Evolutionary conservation across 2,888 invertebrate genomes (phyloP).

Genomic region (Temnothorax rugatulus): DNA sequence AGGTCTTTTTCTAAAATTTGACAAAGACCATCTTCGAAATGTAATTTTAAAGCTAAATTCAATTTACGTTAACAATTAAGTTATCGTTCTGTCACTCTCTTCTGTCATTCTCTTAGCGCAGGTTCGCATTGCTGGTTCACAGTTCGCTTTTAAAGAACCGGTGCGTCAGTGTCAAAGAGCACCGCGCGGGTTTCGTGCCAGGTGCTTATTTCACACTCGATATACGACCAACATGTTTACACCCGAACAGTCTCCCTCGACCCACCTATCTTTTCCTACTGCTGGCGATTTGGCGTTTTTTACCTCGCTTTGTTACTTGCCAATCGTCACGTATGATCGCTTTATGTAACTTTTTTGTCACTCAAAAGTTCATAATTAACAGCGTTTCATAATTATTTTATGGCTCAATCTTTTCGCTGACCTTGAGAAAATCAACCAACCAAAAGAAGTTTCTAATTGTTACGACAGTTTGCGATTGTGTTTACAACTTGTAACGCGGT

Average conservation of each 20-base stretch:
- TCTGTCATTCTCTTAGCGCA: neutral
- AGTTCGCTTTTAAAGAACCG: neutral
- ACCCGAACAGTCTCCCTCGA: conserved; percentile 52
- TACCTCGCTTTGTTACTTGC: neutral
- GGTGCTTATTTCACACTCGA: conserved; percentile 80
- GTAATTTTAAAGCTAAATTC: neutral
- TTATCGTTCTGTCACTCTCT: neutral
- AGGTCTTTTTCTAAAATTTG: neutral
- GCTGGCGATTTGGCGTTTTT: neutral
- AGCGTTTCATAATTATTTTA: conserved; percentile 37
- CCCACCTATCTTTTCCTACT: neutral
- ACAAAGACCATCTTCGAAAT: neutral
- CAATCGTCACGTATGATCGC: conserved; percentile 19
- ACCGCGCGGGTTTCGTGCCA: conserved; percentile 54
- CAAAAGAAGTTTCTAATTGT: conserved; percentile 11
- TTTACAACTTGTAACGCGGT: neutral
- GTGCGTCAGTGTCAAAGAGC: conserved; percentile 66
- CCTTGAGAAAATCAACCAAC: conserved; percentile 9
- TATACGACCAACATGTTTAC: conserved; percentile 75
- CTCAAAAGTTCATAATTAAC: neutral
- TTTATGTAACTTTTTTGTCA: conserved; percentile 22
- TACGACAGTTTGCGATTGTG: neutral
- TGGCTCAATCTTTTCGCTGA: neutral
- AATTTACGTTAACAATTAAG: neutral
- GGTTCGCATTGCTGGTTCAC: neutral